Conservation (phyloP, 64 coral and sea anemone species). For the Montipora capricornis region DNA sequence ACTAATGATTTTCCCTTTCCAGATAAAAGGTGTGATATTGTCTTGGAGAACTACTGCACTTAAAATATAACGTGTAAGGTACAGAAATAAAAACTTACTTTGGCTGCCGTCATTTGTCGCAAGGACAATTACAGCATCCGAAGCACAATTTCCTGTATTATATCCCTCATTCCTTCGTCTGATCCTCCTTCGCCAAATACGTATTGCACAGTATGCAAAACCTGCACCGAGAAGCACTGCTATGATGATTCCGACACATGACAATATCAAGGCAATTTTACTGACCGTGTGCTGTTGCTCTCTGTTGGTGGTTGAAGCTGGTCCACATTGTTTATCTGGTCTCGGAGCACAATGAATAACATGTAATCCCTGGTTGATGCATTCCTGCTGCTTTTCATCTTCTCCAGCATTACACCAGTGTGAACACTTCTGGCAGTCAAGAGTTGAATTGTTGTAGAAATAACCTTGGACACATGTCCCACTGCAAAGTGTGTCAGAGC, state of each 20-base stretch:
- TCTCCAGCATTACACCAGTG: conserved; percentile 5
- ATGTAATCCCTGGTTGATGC: conserved; percentile 8
- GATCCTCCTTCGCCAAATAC: neutral
- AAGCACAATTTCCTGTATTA: too few species aligned
- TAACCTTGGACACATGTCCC: neutral
- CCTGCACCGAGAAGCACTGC: too few species aligned
- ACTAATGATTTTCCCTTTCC: too few species aligned
- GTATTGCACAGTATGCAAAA: too few species aligned
- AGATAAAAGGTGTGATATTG: too few species aligned
- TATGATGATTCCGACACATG: too few species aligned
- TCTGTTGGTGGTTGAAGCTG: neutral
- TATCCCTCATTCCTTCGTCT: neutral
- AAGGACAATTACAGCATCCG: too few species aligned
- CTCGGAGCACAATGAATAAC: neutral
- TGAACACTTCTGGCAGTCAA: conserved; percentile 8
- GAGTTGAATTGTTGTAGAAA: neutral
- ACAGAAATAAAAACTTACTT: neutral
- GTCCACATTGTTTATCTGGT: neutral
- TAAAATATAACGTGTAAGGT: too few species aligned
- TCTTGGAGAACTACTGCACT: too few species aligned
- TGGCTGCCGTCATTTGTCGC: too few species aligned
- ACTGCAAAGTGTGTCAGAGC: neutral
- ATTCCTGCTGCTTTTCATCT: neutral
- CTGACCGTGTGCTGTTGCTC: too few species aligned
- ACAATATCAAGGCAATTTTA: neutral